Percentiles rank a stretch among this genome's conserved stretches.
These are phyloP conservation scores for Apamea crenata DNA, from an alignment of 2,888 invertebrate genomes.

Conservation along the genomic window DNA sequence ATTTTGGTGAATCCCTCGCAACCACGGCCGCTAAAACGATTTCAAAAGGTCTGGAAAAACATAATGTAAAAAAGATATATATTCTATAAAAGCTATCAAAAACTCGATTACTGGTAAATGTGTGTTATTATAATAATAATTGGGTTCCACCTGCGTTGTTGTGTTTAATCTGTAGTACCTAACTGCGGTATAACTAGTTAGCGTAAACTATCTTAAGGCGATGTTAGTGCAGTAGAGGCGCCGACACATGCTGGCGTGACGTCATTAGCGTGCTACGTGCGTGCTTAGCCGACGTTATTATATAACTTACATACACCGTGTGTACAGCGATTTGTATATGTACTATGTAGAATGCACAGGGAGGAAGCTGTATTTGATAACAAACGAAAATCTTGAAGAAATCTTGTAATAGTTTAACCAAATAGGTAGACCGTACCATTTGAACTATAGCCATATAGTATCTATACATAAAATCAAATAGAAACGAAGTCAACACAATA, in stretches of 20 bases:
- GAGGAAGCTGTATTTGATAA: not conserved
- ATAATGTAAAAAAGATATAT: not conserved
- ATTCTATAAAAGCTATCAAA: constrained; percentile 3
- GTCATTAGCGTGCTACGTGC: constrained; percentile 37
- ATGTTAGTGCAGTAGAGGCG: constrained; percentile 37
- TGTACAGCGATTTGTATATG: not conserved
- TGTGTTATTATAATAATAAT: constrained; percentile 23
- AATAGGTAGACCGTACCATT: not conserved
- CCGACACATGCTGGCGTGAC: constrained; percentile 40
- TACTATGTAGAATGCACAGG: not conserved
- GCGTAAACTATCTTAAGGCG: constrained; percentile 50
- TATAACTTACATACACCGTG: not conserved
- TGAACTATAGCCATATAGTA: not conserved
- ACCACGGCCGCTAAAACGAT: constrained; percentile 22
- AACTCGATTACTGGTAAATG: constrained; percentile 20
- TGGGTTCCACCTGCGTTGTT: constrained; percentile 17
- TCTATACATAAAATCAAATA: too few species aligned
- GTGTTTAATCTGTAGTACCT: constrained; percentile 34
- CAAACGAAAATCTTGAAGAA: not conserved
- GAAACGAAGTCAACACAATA: too few species aligned
- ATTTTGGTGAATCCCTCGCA: constrained; percentile 15
- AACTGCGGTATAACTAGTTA: constrained; percentile 42
- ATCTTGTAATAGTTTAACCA: not conserved
- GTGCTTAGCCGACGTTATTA: constrained; percentile 17
- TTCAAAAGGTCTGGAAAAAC: constrained; percentile 16